Evolutionary conservation across 1,140 invertebrate genomes (phyloP).

Genomic region (Metopolophium dirhodum): DNA sequence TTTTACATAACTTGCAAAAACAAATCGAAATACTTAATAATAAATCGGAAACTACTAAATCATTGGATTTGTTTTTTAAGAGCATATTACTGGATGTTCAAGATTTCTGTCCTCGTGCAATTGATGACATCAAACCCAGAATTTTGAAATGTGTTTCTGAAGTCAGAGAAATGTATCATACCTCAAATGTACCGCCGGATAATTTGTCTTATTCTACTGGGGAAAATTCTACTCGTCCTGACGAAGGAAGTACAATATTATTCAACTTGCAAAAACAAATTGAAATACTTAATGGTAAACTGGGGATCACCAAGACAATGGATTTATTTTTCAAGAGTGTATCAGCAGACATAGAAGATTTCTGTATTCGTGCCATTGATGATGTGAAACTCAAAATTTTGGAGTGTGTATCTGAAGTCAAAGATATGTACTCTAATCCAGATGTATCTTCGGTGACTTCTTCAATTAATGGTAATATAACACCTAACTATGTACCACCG

Average conservation of each 20-base stretch:
- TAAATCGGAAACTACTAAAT: neutral
- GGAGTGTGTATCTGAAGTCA: neutral
- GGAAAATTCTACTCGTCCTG: neutral
- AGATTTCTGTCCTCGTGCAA: neutral
- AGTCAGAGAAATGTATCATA: neutral
- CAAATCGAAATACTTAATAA: neutral
- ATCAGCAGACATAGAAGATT: neutral
- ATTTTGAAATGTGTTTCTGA: constrained; percentile 8
- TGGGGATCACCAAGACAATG: neutral
- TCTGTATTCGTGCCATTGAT: neutral
- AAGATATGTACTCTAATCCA: neutral
- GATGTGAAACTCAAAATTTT: constrained; percentile 9
- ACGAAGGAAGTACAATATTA: neutral
- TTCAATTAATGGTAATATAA: neutral
- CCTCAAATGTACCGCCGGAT: neutral
- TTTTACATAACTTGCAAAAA: neutral
- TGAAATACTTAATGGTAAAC: neutral
- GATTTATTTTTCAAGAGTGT: constrained; percentile 24
- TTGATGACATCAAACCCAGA: neutral
- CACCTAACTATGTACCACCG: neutral
- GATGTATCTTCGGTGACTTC: neutral
- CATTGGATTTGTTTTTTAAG: constrained; percentile 12
- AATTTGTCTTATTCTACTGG: neutral
- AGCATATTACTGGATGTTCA: neutral
- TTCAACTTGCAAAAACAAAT: neutral